Evolutionary conservation across 2,797 vertebrate genomes (phyloP).

Genomic region (Sarcophilus harrisii): DNA sequence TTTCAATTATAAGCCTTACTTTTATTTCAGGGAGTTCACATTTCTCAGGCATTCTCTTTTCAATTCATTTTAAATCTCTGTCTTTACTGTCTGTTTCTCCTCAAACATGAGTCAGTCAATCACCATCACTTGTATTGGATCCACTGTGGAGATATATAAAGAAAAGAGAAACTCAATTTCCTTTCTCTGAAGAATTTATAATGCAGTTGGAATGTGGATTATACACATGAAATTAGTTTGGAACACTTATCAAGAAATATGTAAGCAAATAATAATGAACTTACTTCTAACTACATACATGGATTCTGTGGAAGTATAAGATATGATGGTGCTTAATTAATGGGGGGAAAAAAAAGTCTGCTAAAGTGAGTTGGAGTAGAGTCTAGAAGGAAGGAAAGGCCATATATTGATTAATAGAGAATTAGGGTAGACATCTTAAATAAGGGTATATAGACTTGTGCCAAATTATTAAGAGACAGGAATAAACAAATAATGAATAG

Average conservation of each 20-base stretch:
- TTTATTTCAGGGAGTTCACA: constrained; percentile 44
- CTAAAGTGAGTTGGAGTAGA: not conserved
- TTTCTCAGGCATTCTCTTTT: constrained; percentile 64
- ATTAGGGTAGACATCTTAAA: not conserved
- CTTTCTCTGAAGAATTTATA: constrained; percentile 55
- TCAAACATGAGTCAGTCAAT: constrained; percentile 61
- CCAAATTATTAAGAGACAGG: not conserved
- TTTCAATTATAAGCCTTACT: constrained; percentile 28
- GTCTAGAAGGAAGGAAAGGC: not conserved
- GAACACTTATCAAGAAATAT: not conserved
- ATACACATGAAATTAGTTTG: constrained; percentile 25
- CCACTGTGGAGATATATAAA: constrained; percentile 64
- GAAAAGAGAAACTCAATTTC: constrained; percentile 58
- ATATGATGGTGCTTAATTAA: not conserved
- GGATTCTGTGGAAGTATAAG: not conserved
- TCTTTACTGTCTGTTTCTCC: constrained; percentile 64
- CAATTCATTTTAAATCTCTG: constrained; percentile 68
- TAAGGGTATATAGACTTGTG: not conserved
- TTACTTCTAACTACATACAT: not conserved
- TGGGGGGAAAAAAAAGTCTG: not conserved
- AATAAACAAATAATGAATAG: not conserved
- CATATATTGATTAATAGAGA: not conserved
- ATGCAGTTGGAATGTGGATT: constrained; percentile 40
- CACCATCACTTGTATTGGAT: constrained; percentile 61
- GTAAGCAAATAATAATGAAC: not conserved